A percentile compares a stretch with the other conserved stretches of the same genome.
phyloP scores from a whole-genome alignment of 1,140 invertebrate genomes.

The Drosophila serrata region DNA sequence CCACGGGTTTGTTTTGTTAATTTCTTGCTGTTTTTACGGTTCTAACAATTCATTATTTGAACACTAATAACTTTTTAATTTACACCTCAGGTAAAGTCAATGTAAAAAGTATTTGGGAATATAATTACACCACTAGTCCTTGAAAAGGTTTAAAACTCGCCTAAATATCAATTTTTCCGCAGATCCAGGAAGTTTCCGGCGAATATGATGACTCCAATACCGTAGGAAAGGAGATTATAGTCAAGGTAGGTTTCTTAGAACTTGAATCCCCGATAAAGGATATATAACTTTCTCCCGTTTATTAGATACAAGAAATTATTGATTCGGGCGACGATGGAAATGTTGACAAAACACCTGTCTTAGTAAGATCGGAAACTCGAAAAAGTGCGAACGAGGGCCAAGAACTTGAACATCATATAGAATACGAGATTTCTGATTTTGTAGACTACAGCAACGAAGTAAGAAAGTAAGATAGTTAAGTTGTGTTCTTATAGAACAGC shows the following conservation, averaged over 20 bases:
- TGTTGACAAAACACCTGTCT: not conserved
- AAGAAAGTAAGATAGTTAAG: not conserved
- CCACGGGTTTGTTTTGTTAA: not conserved
- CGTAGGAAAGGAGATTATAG: slow-evolving; percentile 43
- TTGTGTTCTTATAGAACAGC: not conserved
- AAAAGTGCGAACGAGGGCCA: not conserved
- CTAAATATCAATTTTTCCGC: not conserved
- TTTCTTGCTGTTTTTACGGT: not conserved
- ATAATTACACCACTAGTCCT: not conserved
- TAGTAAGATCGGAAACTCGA: not conserved
- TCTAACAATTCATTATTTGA: not conserved
- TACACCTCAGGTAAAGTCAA: not conserved
- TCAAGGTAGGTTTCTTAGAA: slow-evolving; percentile 10
- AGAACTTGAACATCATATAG: slow-evolving; percentile 12
- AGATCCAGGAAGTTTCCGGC: slow-evolving; percentile 24
- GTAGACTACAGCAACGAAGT: slow-evolving; percentile 25
- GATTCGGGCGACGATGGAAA: not conserved
- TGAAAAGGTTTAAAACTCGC: slow-evolving; percentile 2
- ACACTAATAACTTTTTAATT: not conserved
- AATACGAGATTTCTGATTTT: slow-evolving; percentile 23
- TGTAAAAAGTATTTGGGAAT: not conserved
- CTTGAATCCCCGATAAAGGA: no score
- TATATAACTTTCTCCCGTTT: not conserved
- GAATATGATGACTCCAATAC: not conserved
- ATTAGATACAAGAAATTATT: slow-evolving; percentile 26